Percentiles rank a stretch among this genome's conserved stretches.
Evolutionary conservation across 2,797 vertebrate genomes (phyloP).

Genomic region (Vireo griseus): DNA sequence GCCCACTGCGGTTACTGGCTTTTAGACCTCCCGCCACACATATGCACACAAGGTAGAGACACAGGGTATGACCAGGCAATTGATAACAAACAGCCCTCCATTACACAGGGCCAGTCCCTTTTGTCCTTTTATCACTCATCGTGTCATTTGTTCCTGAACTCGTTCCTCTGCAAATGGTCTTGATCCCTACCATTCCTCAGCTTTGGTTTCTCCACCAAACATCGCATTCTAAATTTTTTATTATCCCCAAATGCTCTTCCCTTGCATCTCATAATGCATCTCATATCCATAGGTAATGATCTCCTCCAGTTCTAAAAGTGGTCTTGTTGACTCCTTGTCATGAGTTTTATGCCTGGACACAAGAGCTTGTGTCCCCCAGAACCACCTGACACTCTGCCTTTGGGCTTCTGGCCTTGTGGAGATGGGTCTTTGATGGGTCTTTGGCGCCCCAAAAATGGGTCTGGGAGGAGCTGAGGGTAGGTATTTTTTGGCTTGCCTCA

Average conservation of each 20-base stretch:
- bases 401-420: background rate
- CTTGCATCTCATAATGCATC: background rate
- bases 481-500: background rate
- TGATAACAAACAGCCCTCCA: background rate
- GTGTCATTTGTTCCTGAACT: background rate
- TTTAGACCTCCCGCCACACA: background rate
- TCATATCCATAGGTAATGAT: background rate
- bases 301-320: accelerated
- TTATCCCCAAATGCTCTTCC: background rate
- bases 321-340: background rate
- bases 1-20: background rate
- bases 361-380: background rate
- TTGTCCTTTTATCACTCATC: background rate
- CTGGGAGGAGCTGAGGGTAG: background rate
- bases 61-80: background rate
- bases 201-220: background rate
- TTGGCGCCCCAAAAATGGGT: background rate
- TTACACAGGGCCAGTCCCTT: background rate
- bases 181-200: background rate
- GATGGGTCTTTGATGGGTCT: background rate
- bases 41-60: background rate
- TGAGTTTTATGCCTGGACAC: background rate
- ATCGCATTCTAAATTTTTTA: background rate
- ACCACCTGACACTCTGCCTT: background rate
- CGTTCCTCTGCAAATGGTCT: background rate